Evolutionary conservation across 2,113 vertebrate species (phyloP), one percentile per base, ranked within the genome.

Genomic region (Asarcornis scutulata): DNA sequence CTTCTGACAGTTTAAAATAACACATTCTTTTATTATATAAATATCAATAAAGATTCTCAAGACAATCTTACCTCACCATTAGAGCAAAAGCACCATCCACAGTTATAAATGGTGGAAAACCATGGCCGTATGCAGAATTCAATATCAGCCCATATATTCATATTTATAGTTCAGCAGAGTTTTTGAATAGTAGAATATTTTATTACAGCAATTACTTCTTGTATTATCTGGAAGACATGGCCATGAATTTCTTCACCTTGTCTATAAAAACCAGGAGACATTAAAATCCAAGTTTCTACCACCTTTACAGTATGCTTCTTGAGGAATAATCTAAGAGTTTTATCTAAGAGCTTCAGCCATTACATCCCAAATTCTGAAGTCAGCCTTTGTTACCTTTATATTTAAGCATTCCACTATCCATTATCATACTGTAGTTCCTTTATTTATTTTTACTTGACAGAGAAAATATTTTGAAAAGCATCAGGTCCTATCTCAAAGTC

Each of bases 1-100:
- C 34, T 89, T 88, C 40, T 79, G 56, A 88, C 88, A 83, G 88
- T 84, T 92, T 94, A 92, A 84, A 94, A 71, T 5, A 89, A 91
- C 25, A 46, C 25, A 68, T 84, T 56, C 36, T 46, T 95, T 94
- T 90, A 83, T 90, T 62, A 87, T 53, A 7, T 44, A 83, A 44
- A 90, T 67, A 46, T 86, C 68, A 83, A 8, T 59, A 80, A 58
- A 0, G 5, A 89, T 52, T 23, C 63, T 95, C 44, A 72, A 69
- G 55, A 84, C 46, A 93, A 34, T 63, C 80, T 89, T 84, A 73
- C 80, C 77, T 93, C 79, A 7, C 36, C 71, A 87, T n/a, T 79
- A 78, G 62, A 83, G 82, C 31, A 88, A 91, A 88, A 89, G 72
- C 64, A 86, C 52, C 87, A 56, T 88, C 72, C 79, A 87, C 17